Base-by-base conservation (phyloP, 2,113 vertebrate species). In the Ictalurus punctatus region DNA sequence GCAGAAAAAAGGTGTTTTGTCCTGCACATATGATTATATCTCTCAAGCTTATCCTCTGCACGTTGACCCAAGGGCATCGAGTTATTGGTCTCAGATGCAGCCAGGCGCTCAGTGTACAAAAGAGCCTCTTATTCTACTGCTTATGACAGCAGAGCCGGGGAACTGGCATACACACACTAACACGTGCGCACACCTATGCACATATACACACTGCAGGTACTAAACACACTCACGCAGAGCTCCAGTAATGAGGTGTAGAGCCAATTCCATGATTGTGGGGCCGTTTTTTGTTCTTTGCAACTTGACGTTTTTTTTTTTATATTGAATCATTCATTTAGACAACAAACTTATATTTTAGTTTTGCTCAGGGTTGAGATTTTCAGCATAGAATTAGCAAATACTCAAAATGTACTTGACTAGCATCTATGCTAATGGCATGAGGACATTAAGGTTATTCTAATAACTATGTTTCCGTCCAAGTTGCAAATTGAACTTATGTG, bases 41-140 rank as follows among this genome's bases (percentile, higher is more conserved):
- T 96, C 95, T 94, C 94, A 92, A 94, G 95, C 94, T 95, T 94
- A 95, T 95, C 95, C 95, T 95, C 90, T 89, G 40, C 94, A 94
- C 94, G 83, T 90, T 95, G 96, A 96, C 96, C 96, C 94, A 92
- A 93, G 93, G 95, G 95, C 94, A 94, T 94, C 93, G 92, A 87
- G 94, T 96, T 96, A 96, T 96, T 96, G 95, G 95, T 95, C 95
- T 96, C 96, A 96, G 95, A 96, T 96, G 95, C 95, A 91, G 94
- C 89, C 95, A 92, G 95, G 94, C 95, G 93, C 94, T 95, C 93
- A 95, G 94, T 94, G 94, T 96, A 96, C 96, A 96, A 96, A 96
- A 96, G 95, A 96, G 95, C 84, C 95, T 92, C 94, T 95, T 96
- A 95, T 96, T 95, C 94, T 90, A 91, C 91, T 90, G 92, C 92